These are phyloP conservation scores for Tylochromis polylepis DNA, from an alignment of 2,113 vertebrate genomes.

Conservation along the genomic window DNA sequence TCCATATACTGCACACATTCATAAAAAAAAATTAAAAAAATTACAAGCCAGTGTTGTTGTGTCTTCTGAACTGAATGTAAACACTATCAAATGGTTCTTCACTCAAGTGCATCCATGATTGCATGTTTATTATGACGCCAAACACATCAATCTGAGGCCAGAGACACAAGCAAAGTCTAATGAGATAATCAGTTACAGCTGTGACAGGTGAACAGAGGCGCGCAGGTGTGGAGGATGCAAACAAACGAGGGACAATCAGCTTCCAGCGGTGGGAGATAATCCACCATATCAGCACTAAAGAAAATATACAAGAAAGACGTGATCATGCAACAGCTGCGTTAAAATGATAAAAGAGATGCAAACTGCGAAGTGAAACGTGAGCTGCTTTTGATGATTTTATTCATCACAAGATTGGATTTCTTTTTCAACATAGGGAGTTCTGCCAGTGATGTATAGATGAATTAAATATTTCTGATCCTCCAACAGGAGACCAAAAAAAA, in stretches of 20 bases:
- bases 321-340: not conserved
- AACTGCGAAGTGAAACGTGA: not conserved
- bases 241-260: not conserved
- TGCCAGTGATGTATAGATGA: not conserved
- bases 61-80: not conserved
- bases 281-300: not conserved
- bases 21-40: too few relatives aligned
- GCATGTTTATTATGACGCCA: not conserved
- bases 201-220: not conserved
- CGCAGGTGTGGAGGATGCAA: not conserved
- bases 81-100: not conserved
- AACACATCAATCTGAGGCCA: not conserved
- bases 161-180: not conserved
- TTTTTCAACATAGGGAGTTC: not conserved
- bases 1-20: not conserved
- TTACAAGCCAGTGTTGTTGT: not conserved
- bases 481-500: not conserved
- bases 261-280: not conserved
- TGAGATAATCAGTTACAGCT: slow-evolving; percentile 13
- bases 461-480: not conserved
- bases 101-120: not conserved
- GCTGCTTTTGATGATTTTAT: not conserved
- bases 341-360: not conserved
- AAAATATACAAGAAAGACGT: not conserved
- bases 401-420: not conserved